Evolutionary conservation across 2,797 vertebrate genomes (phyloP), one percentile per base, ranked within the genome.

Genomic region (Onychomys arenicola): DNA sequence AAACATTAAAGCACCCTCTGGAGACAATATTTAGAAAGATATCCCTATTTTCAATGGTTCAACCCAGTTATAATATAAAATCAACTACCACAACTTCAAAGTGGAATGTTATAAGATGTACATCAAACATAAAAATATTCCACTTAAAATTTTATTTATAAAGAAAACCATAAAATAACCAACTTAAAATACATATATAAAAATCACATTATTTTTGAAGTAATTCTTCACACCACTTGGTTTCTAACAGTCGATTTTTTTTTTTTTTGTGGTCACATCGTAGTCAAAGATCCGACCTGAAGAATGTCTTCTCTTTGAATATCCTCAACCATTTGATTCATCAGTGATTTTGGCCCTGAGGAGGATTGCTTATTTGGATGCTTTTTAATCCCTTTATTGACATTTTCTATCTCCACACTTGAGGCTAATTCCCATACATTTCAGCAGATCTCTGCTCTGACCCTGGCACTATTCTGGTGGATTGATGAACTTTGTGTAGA

Each of bases 331-430:
- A 34, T 46, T 46, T 85, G 21, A 63, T 69, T 19, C 88, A 14
- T 84, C 76, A 94, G 34, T 32, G 2, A 49, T n/a, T 40, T n/a
- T 25, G 27, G 7, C 32, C 73, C 7, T 52, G 49, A 0, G 0
- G 7, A 16, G 34, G 11, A 19, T 1, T 16, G n/a, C 34, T 78
- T 88, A 11, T 29, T 46, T 46, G n/a, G 19, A 57, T 91, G 27
- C 16, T 95, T 90, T 82, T 84, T 63, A 96, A 94, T 96, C 67
- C 19, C 96, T 97, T 95, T 96, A 93, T 88, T 77, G 95, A 95
- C 73, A 95, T 2, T 76, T 87, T 97, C 94, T 96, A 52, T 93
- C 93, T 98, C 65, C 78, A 94, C 21, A 52, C 4, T 95, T 55
- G 17, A 82, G 81, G 37, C 75, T 94, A 17, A 32, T 17, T 12